Conservation (phyloP, 2,797 vertebrate species). For the Amniataba percoides region DNA sequence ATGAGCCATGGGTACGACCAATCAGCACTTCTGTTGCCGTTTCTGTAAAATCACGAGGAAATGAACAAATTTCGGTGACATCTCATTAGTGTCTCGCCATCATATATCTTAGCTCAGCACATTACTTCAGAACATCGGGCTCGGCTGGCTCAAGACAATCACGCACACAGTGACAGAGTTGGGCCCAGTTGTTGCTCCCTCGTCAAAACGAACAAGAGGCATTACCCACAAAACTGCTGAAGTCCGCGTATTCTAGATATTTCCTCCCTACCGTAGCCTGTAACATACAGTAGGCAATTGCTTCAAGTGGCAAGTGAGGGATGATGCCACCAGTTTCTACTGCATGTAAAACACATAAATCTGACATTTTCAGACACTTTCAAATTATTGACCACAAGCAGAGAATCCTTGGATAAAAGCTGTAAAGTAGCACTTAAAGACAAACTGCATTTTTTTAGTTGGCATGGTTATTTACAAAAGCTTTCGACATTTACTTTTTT, state of each 20-base stretch:
- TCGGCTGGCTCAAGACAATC: constrained; percentile 25
- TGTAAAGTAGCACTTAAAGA: not conserved
- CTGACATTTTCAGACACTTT: constrained; percentile 13
- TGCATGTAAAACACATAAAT: not conserved
- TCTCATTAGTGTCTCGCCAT: constrained; percentile 59
- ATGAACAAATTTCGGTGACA: constrained; percentile 50
- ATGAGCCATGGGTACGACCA: constrained; percentile 59
- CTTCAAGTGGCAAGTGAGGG: not conserved
- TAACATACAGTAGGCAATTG: not conserved
- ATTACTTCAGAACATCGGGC: constrained; percentile 46
- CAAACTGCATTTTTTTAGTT: not conserved
- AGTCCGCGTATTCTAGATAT: constrained; percentile 11
- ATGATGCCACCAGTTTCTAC: not conserved
- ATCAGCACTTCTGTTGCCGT: constrained; percentile 54
- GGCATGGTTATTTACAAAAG: not conserved
- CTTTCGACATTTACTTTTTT: not conserved
- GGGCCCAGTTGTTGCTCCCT: not conserved
- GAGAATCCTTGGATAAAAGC: not conserved
- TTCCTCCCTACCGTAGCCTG: constrained; percentile 3
- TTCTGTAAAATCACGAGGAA: constrained; percentile 50
- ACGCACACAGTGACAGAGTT: constrained; percentile 21
- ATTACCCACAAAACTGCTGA: constrained; percentile 44
- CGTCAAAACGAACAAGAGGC: constrained; percentile 33
- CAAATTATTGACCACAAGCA: constrained; percentile 6
- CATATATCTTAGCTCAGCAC: constrained; percentile 62